Evolutionary conservation across 2,888 invertebrate species (phyloP).

Genomic region (Dryocosmus kuriphilus): DNA sequence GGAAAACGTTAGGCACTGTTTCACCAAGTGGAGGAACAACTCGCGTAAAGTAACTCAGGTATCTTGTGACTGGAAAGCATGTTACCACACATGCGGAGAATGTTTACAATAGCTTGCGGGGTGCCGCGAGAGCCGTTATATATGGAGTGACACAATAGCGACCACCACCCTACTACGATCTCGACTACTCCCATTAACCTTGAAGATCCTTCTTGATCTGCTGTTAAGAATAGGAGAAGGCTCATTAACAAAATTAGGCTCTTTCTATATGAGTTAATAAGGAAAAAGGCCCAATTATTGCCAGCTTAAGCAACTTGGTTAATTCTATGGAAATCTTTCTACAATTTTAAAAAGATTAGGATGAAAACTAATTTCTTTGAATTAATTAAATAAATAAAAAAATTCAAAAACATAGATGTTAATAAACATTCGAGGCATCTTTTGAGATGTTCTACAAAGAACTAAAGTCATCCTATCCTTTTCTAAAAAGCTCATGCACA

Average conservation of each 20-base stretch:
- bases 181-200: constrained; percentile 61
- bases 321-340: no score
- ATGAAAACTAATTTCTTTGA: no score
- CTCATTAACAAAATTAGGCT: not conserved
- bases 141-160: constrained; percentile 76
- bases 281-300: no score
- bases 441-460: no score
- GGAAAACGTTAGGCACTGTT: constrained; percentile 54
- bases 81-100: constrained; percentile 77
- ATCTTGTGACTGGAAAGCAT: constrained; percentile 77
- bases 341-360: no score
- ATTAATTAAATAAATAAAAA: no score
- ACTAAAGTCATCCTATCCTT: no score
- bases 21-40: constrained; percentile 58
- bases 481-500: no score
- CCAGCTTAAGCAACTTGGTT: no score
- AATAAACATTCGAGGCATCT: no score
- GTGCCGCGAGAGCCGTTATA: constrained; percentile 72
- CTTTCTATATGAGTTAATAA: not conserved
- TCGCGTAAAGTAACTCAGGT: constrained; percentile 58
- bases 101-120: constrained; percentile 75
- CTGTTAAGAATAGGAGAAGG: not conserved
- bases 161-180: constrained; percentile 61
- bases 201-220: constrained; percentile 64
- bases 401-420: no score